These are phyloP conservation scores for Sebastes matsubarae DNA, from an alignment of 2,797 vertebrate species.

Conservation along the genomic window DNA sequence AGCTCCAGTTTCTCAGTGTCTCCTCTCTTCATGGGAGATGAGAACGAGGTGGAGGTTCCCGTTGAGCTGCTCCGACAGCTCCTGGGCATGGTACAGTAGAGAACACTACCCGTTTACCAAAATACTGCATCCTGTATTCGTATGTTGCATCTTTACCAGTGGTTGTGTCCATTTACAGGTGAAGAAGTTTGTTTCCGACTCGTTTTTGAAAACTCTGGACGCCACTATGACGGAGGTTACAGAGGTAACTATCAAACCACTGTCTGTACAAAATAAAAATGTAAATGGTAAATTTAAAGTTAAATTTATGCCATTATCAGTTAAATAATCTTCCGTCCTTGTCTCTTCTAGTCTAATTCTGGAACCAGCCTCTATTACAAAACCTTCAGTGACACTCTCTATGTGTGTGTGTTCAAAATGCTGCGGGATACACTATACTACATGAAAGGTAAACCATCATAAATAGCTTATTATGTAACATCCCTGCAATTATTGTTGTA, in stretches of 20 bases:
- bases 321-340: slow-evolving; percentile 24
- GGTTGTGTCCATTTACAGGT: slow-evolving; percentile 78
- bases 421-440: slow-evolving; percentile 94
- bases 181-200: slow-evolving; percentile 89
- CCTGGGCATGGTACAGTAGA: slow-evolving; percentile 85
- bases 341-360: slow-evolving; percentile 80
- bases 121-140: background rate
- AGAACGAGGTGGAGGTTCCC: slow-evolving; percentile 88
- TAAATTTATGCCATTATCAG: background rate
- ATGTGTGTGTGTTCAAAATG: slow-evolving; percentile 98
- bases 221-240: slow-evolving; percentile 80
- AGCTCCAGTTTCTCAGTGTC: slow-evolving; percentile 96
- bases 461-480: background rate
- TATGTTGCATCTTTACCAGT: background rate
- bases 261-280: background rate
- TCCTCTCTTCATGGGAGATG: slow-evolving; percentile 88
- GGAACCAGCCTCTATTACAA: slow-evolving; percentile 88
- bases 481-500: background rate
- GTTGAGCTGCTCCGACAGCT: slow-evolving; percentile 89
- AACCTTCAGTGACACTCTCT: slow-evolving; percentile 92
- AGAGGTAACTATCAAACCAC: slow-evolving; percentile 80
- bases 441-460: slow-evolving; percentile 87
- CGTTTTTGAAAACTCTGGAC: slow-evolving; percentile 90
- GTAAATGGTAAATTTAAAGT: background rate
- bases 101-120: background rate